Evolutionary conservation across 2,888 invertebrate species (phyloP).

Genomic region (Phrixothrix hirtus): DNA sequence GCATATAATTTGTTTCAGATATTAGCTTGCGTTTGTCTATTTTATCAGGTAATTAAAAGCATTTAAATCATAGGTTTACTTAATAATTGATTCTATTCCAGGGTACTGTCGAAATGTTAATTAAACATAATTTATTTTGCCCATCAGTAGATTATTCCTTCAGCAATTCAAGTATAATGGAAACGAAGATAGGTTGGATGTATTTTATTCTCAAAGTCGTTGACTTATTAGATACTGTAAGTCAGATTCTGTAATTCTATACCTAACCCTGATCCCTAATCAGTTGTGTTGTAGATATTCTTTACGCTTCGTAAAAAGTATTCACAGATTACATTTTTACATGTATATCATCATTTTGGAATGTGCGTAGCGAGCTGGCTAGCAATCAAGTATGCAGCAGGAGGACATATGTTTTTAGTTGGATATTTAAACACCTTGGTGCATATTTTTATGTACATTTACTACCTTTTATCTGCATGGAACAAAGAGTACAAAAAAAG

Average conservation of each 20-base stretch:
- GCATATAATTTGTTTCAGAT: neutral
- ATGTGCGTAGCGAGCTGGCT: constrained; percentile 74
- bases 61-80: no score
- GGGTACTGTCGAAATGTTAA: neutral
- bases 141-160: neutral
- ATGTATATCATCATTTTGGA: constrained; percentile 84
- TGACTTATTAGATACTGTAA: neutral
- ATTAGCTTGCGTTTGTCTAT: neutral
- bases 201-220: neutral
- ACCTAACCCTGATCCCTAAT: neutral
- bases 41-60: neutral
- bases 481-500: constrained; percentile 70
- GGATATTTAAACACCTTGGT: constrained; percentile 74
- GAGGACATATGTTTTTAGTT: constrained; percentile 41
- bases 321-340: constrained; percentile 80
- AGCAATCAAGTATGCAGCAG: constrained; percentile 40
- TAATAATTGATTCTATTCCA: neutral
- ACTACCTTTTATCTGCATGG: constrained; percentile 77
- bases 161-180: neutral
- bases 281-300: constrained; percentile 63
- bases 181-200: neutral
- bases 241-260: neutral
- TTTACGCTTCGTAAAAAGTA: constrained; percentile 84
- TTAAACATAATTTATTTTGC: neutral
- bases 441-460: constrained; percentile 80